Base-by-base conservation (phyloP, 2,113 vertebrate genomes). In the Platichthys stellatus region DNA sequence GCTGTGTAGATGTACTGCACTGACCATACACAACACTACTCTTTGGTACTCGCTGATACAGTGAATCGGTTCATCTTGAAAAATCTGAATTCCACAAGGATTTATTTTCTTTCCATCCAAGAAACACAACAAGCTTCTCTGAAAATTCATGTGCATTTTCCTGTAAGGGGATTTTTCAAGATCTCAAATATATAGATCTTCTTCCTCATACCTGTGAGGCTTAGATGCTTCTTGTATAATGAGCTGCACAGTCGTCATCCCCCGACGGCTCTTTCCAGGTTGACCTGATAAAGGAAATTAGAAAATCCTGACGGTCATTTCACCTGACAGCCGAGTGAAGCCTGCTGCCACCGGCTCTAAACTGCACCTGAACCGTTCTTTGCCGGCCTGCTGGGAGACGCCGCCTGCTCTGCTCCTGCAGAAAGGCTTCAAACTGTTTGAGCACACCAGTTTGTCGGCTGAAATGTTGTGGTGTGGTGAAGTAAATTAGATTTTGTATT, bases 21-120 rank as follows among this genome's bases (percentile, higher is more conserved):
- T 63, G 13, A 31, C 72, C 62, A 69, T 65, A 73, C 67, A 74
- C 62, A 49, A 61, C 28, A 47, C 60, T 59, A 70, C 69, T 57
- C 61, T 67, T 76, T 82, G 84, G 78, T 91, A 87, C 87, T 80
- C 28, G 47, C 58, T 5, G 49, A 71, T 49, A 31, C 13, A 65
- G 31, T 63, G 72, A 21, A 43, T 21, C 38, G 59, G 31, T 63
- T 74, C 15, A 63, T 21, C 15, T 38, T 15, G 9, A 7, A 43
- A 56, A 72, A 63, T 56, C 64, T 58, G 23, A 23, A 38, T 64
- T 58, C 28, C 71, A 68, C n/a, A 10, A 8, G n/a, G 14, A 47
- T 67, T 54, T 23, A 24, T 63, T 57, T 57, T 59, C 4, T 76
- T 31, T 80, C 20, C 64, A 72, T 60, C 17, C 13, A 47, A 53